These are phyloP conservation scores for Piaya cayana DNA, from an alignment of 2,113 vertebrate species.

Conservation along the genomic window DNA sequence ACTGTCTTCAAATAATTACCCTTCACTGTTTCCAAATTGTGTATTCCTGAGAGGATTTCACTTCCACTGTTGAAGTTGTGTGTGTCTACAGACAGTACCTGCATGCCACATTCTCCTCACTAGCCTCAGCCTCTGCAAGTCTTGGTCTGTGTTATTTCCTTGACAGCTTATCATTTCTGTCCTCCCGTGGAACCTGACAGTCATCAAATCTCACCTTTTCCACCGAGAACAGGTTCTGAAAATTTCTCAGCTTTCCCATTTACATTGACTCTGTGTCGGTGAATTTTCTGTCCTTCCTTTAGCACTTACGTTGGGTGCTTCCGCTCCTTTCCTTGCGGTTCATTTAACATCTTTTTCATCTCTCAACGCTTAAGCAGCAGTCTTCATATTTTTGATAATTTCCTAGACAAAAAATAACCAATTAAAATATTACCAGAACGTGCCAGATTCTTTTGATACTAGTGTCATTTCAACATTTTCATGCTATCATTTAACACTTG, in stretches of 20 bases:
- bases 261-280: not conserved
- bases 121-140: not conserved
- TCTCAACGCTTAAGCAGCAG: not conserved
- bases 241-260: not conserved
- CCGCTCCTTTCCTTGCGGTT: not conserved
- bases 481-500: not conserved
- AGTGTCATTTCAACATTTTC: not conserved
- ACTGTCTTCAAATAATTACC: not conserved
- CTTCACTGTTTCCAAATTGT: not conserved
- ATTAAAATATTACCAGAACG: not conserved
- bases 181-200: not conserved
- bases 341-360: not conserved
- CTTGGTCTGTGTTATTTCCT: not conserved
- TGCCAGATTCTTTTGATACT: not conserved
- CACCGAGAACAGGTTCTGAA: not conserved
- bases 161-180: not conserved
- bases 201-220: not conserved
- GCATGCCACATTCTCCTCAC: fast-evolving
- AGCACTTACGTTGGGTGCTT: not conserved
- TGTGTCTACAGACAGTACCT: not conserved
- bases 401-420: not conserved
- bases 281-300: not conserved
- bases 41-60: not conserved
- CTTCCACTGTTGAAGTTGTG: not conserved
- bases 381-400: not conserved